Evolutionary conservation across 2,113 vertebrate genomes (phyloP), one percentile per base, ranked within the genome.

Genomic region (Cricetomys ansorgei): DNA sequence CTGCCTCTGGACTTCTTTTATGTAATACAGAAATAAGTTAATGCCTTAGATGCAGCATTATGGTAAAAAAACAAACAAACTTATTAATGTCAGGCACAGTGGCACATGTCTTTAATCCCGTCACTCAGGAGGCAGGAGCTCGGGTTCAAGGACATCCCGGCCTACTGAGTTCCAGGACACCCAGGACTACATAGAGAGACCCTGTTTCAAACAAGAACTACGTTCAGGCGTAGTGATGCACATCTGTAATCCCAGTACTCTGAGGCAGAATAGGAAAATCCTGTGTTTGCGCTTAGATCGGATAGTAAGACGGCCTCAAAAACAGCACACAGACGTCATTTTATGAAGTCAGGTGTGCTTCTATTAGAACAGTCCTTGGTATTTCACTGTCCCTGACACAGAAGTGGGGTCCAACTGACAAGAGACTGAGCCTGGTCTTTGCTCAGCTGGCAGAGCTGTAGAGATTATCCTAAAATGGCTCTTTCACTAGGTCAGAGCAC

Each of bases 1-100:
- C 70, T 76, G 27, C n/a, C 89, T 59, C 70, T 86, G 23, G 3
- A 62, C 34, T 91, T 95, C 12, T 73, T 87, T 83, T 77, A 95
- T 92, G 64, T 67, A 87, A 67, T 16, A 80, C 9, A 94, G 17
- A 95, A 86, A 88, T 29, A 59, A 45, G 19, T 7, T 79, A 84
- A 76, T 94, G 10, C 62, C 23, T 70, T 91, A 45, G 55, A 83
- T 55, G 88, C 95, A 40, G 16, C 43, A 72, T 75, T 88, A 34
- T 12, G 5, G 10, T 16, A 67, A 40, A 67, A 25, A 64, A 64
- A 8, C 21, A 62, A 62, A 55, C 53, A 55, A 62, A 15, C n/a
- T 59, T n/a, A 70, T 70, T 70, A 70, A 19, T 17, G 34, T 15
- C 37, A 37, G 37, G 37, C 16, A n/a, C n/a, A n/a, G 67, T 70